A percentile compares a stretch with the other conserved stretches of the same genome.
Conservation (phyloP, 2,888 invertebrate species). For the Ophioninae sp. region DNA sequence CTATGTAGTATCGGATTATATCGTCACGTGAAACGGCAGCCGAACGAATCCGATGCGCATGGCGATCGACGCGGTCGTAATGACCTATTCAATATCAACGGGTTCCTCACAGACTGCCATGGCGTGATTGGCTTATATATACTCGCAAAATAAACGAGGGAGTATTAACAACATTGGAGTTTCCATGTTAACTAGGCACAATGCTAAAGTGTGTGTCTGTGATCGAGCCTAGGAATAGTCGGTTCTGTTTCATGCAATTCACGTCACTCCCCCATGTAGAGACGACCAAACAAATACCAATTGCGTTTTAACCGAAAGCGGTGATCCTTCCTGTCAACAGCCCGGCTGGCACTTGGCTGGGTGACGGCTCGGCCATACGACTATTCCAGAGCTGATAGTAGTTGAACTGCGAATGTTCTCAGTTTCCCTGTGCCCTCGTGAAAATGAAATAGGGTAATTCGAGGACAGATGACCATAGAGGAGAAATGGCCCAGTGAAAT, state of each 20-base stretch:
- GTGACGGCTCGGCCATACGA: no score
- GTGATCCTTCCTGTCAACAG: not conserved
- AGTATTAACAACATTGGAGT: not conserved
- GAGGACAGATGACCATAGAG: no score
- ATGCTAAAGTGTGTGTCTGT: constrained; percentile 20
- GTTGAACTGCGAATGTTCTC: no score
- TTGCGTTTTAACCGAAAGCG: not conserved
- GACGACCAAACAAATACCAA: constrained; percentile 19
- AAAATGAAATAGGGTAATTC: no score
- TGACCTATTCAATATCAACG: constrained; percentile 49
- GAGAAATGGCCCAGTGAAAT: no score
- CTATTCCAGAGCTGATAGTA: no score
- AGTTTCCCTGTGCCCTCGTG: no score
- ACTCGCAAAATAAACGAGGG: constrained; percentile 5
- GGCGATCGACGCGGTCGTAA: constrained; percentile 53
- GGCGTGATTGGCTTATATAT: not conserved
- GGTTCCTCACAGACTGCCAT: constrained; percentile 1
- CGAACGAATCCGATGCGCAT: constrained; percentile 38
- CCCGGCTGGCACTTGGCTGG: not conserved
- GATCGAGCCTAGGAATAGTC: constrained; percentile 2
- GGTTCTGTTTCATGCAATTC: constrained; percentile 32
- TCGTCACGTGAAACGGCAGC: constrained; percentile 20
- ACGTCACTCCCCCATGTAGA: not conserved
- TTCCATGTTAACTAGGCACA: not conserved
- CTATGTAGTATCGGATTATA: constrained; percentile 45